Evolutionary conservation across 2,797 vertebrate species (phyloP), one percentile per base, ranked within the genome.

Genomic region (Acipenser oxyrinchus): DNA sequence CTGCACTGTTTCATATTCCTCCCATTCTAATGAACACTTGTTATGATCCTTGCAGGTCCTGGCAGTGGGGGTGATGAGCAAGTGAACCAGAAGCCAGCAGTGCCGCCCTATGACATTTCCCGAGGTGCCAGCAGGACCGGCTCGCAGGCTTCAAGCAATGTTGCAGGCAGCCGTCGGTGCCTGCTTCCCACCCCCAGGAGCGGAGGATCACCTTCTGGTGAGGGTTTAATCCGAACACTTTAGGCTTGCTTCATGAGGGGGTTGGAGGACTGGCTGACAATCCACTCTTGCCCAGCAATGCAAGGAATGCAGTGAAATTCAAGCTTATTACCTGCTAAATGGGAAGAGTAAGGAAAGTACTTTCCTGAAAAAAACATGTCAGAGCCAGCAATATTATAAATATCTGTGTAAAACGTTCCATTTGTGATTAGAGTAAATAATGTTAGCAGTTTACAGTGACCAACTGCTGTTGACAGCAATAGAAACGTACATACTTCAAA

Each of bases 161-260:
- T 80, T 0, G 85, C 80, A 0, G 82, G 89, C 10, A 83, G 91
- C 15, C 90, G 91, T 66, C 91, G 86, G 79, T 88, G 87, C 72
- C 80, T 95, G 73, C 91, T 96, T 72, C 92, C 92, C 0, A 89
- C 90, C 0, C 89, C 92, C 8, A 91, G 85, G 70, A 70, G 86
- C 67, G 37, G 37, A 37, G 37, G 37, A 37, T 83, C 87, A 64
- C 89, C 93, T 0, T 10, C 89, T 48, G 87, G 94, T 96, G 83
- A 82, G 88, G 73, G 51, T 68, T 66, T 66, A 37, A 10, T 11
- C 2, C 12, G 55, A 2, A 37, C 5, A 37, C 37, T 37, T 37
- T 4, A 37, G 37, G 37, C 37, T 4, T 37, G 37, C 37, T 37
- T 37, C 4, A 37, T 37, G 37, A 37, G 37, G 37, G 37, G 37